Evolutionary conservation across 1,140 invertebrate genomes (phyloP).

Genomic region (Megalopta genalis): DNA sequence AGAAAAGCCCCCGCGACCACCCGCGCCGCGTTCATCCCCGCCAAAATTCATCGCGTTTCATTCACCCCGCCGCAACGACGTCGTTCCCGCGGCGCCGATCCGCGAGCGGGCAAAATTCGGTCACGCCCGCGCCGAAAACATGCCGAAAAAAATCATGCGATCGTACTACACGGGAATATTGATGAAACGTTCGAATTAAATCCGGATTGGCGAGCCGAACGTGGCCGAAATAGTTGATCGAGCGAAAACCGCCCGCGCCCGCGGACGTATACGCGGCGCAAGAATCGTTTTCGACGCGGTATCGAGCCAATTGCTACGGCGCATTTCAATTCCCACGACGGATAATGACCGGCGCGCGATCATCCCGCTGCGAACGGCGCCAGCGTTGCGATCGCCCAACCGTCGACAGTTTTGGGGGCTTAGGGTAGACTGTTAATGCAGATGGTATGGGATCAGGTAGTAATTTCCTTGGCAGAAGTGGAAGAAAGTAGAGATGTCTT

Average conservation of each 20-base stretch:
- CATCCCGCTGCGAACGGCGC: no score
- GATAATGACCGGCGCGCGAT: not conserved
- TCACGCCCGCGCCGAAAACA: not conserved
- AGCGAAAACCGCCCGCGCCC: not conserved
- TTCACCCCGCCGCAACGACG: not conserved
- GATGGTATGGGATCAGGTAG: no score
- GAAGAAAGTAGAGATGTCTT: no score
- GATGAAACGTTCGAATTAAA: constrained; percentile 5
- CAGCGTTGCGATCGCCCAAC: no score
- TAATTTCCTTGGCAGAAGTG: no score
- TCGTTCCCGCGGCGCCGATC: no score
- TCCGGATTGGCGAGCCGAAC: not conserved
- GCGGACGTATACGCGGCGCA: not conserved
- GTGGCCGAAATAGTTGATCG: constrained; percentile 3
- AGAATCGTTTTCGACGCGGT: not conserved
- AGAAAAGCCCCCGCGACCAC: not conserved
- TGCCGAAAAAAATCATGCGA: not conserved
- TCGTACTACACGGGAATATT: not conserved
- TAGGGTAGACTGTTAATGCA: no score
- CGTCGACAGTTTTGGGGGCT: no score
- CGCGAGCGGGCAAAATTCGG: no score
- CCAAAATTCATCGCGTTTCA: not conserved
- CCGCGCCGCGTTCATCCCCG: not conserved
- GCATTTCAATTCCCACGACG: not conserved
- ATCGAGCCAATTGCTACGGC: not conserved